Evolutionary conservation across 2,888 invertebrate species (phyloP).

Genomic region (Latrodectus hesperus): DNA sequence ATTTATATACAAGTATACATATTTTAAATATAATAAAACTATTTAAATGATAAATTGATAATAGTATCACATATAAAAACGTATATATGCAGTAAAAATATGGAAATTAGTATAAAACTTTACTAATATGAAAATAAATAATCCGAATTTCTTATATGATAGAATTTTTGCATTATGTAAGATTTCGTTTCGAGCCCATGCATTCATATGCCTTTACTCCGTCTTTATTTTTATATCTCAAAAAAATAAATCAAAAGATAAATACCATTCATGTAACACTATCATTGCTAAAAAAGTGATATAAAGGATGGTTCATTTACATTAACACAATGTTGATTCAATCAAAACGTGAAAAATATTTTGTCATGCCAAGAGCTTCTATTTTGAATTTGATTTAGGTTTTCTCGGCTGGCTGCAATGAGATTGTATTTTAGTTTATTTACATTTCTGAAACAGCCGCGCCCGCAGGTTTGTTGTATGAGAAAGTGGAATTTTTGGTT

Average conservation of each 20-base stretch:
- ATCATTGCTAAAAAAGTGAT: background rate
- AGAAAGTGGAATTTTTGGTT: too few relatives aligned
- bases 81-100: too few relatives aligned
- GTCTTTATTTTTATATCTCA: background rate
- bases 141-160: too few relatives aligned
- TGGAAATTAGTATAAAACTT: too few relatives aligned
- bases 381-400: background rate
- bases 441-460: slow-evolving; percentile 35
- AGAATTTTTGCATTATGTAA: too few relatives aligned
- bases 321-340: slow-evolving; percentile 34
- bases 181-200: too few relatives aligned
- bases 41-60: too few relatives aligned
- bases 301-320: slow-evolving; percentile 16
- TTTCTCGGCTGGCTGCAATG: background rate
- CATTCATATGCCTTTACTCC: background rate
- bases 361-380: slow-evolving; percentile 10
- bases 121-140: too few relatives aligned
- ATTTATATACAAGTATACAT: too few relatives aligned
- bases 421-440: slow-evolving; percentile 17
- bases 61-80: too few relatives aligned
- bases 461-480: slow-evolving; percentile 25
- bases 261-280: background rate
- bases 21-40: too few relatives aligned
- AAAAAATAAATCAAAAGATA: background rate
- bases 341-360: slow-evolving; percentile 12